Evolutionary conservation across 2,888 invertebrate genomes (phyloP), one percentile per base, ranked within the genome.

Genomic region (Dryomyza anilis): DNA sequence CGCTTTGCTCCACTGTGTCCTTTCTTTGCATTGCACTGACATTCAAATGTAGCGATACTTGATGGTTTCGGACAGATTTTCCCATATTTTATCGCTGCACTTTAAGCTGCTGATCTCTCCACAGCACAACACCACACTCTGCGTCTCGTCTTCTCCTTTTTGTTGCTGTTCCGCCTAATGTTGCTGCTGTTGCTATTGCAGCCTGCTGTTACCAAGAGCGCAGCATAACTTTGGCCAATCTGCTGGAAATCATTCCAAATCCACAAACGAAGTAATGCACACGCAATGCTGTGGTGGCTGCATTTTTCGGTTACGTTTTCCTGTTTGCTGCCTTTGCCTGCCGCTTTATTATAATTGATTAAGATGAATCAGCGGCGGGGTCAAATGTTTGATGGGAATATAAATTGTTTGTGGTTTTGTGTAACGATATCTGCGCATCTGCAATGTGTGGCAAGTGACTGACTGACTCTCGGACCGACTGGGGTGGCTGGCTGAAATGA

Each of bases 361-460:
- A 81, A 81, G 82, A 81, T 81, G 81, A 81, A 81, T 81, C 81
- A 78, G 80, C 76, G 79, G 76, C 78, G 78, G 73, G 81, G 81
- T 81, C 82, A 81, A 79, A 79, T 79, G 79, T 78, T 80, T 78
- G 78, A 77, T 79, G 79, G 78, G 78, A 79, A 77, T 79, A 80
- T 79, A 80, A 79, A 80, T 80, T 79, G 80, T 78, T 80, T 78
- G 78, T 76, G 79, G 79, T 79, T 80, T 78, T 70, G 65, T 71
- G 69, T 70, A 72, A 70, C 69, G 69, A 67, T 58, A 30, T 65
- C 65, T 45, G 55, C 64, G 60, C 65, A 61, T 36, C 64, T 29
- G 57, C 46, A 27, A 59, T n/a, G n/a, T n/a, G n/a, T n/a, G n/a
- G n/a, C n/a, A 23, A 48, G 23, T 25, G 39, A 39, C 39, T 12